Evolutionary conservation across 92 coral and sea anemone genomes (phyloP).

Genomic region (Paramuricea clavata): DNA sequence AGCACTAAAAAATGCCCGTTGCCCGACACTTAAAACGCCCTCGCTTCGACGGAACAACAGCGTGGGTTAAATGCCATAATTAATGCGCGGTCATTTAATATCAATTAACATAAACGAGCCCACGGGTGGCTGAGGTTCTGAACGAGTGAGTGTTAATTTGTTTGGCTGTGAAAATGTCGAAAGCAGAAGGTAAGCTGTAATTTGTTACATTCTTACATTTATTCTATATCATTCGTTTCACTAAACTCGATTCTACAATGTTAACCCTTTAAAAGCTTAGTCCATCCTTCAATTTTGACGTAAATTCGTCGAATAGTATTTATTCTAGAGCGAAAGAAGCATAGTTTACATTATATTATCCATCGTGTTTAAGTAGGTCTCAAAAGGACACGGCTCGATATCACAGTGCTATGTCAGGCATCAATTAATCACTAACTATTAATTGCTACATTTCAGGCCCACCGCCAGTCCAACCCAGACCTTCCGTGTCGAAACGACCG

Average conservation of each 20-base stretch:
- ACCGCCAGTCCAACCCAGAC: constrained; percentile 40
- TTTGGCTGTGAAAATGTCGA: constrained; percentile 36
- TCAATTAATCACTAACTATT: not conserved
- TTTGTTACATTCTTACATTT: not conserved
- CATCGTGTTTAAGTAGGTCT: not conserved
- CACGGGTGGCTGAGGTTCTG: not conserved
- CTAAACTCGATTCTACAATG: not conserved
- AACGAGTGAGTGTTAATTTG: not conserved
- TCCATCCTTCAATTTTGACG: not conserved
- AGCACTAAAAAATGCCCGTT: no score
- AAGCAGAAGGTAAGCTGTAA: constrained; percentile 19
- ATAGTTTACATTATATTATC: not conserved
- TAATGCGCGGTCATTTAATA: not conserved
- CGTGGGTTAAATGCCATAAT: not conserved
- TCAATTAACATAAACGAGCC: constrained; percentile 49
- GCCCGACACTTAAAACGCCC: no score
- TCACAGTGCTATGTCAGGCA: not conserved
- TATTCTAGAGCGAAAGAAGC: not conserved
- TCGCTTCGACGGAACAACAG: no score
- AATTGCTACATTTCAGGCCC: not conserved
- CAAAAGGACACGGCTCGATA: not conserved
- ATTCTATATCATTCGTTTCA: not conserved
- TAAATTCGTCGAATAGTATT: not conserved
- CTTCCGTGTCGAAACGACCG: constrained; percentile 14
- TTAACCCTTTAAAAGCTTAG: not conserved